Base-by-base conservation (phyloP, 2,797 vertebrate species). In the Rhinophrynus dorsalis region DNA sequence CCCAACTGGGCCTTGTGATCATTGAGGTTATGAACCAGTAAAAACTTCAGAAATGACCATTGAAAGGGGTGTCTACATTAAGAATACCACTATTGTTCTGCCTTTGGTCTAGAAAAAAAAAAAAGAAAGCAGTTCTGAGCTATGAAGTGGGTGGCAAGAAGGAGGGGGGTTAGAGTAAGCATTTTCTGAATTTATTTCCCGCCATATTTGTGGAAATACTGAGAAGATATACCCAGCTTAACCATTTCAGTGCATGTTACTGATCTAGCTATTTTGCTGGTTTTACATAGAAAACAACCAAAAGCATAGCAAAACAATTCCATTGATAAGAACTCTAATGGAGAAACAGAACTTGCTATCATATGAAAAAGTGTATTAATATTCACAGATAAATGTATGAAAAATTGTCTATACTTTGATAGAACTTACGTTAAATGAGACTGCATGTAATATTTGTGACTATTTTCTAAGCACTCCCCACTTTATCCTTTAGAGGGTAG, bases 1-100 rank as follows among this genome's bases (percentile, higher is more conserved):
- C 85, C 44, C 86, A 91, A 92, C 89, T 84, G 89, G 83, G 86
- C 91, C 90, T 91, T 88, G 91, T 92, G 92, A 94, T 93, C 90
- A 78, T 78, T 80, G 82, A 81, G 85, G 84, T 87, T 87, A 86
- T 5, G 77, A 88, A 86, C 85, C 74, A 83, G 78, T 79, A 76
- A 76, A 67, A 75, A 82, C 84, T 84, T 87, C 81, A 85, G 79
- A 85, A 84, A 83, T 87, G 88, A 84, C 83, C 82, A 84, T 74
- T 80, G 79, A 84, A 87, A 84, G 78, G 76, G 75, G 67, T 63
- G 78, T 69, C 64, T 81, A 82, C 76, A 72, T 77, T 81, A 83
- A 88, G 86, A 86, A 89, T 85, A 72, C 79, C 63, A 83, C 82
- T 79, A 85, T 83, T 88, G 85, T 89, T 85, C 80, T 59, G 62